Evolutionary conservation across 1,140 invertebrate genomes (phyloP).

Genomic region (Meloidogyne floridensis): DNA sequence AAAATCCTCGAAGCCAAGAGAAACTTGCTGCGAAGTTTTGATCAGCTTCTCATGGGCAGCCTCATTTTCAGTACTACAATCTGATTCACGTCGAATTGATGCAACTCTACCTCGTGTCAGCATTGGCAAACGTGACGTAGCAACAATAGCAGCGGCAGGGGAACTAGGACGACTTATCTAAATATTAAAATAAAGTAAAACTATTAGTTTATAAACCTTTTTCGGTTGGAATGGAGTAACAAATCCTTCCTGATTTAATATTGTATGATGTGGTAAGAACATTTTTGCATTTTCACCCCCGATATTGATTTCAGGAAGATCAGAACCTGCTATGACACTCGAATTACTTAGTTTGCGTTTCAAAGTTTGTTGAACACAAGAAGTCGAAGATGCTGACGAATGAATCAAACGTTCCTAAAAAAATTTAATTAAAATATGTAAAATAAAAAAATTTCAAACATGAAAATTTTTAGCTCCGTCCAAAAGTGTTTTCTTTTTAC

Average conservation of each 20-base stretch:
- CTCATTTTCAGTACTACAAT: conserved; percentile 48
- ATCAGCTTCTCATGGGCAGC: conserved; percentile 53
- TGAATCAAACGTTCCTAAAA: neutral
- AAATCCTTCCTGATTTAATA: conserved; percentile 11
- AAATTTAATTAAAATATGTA: neutral
- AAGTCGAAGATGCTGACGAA: neutral
- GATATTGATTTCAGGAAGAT: neutral
- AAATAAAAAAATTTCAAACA: neutral
- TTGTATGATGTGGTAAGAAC: neutral
- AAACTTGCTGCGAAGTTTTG: conserved; percentile 53
- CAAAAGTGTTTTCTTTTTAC: neutral
- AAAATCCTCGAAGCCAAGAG: conserved; percentile 52
- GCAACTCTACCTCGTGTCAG: conserved; percentile 40
- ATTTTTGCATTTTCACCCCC: neutral
- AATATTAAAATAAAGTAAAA: neutral
- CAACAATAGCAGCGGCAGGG: conserved; percentile 25
- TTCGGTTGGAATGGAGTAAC: conserved; percentile 14
- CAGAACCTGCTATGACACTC: neutral
- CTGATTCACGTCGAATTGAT: conserved; percentile 51
- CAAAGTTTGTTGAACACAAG: neutral
- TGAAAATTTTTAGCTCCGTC: conserved; percentile 3
- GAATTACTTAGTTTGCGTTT: neutral
- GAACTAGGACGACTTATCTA: conserved; percentile 52
- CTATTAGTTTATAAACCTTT: neutral
- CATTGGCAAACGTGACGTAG: conserved; percentile 13